phyloP scores from a whole-genome alignment of 2,113 vertebrate species.

The Murina feae region DNA sequence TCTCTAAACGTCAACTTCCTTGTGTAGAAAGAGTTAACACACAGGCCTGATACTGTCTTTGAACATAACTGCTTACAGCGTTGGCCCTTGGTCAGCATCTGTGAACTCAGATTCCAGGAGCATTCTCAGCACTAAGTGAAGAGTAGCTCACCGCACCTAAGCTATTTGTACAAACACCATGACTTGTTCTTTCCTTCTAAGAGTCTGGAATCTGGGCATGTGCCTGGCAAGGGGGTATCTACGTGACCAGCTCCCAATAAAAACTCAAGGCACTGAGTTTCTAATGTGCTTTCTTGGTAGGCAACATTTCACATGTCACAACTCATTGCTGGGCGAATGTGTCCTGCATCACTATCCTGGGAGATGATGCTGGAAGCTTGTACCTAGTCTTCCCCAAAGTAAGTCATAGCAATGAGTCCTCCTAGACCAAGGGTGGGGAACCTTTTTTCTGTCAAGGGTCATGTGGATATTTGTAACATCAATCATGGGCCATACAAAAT shows the following conservation, averaged over 20 bases:
- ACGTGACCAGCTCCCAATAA: not conserved
- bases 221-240: not conserved
- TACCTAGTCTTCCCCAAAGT: not conserved
- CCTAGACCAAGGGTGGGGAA: not conserved
- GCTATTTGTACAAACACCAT: not conserved
- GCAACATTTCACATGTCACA: not conserved
- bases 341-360: not conserved
- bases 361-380: not conserved
- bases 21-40: not conserved
- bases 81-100: not conserved
- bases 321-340: not conserved
- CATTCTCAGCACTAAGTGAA: not conserved
- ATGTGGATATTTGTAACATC: too few species aligned
- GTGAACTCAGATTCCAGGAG: constrained; percentile 11
- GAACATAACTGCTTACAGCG: not conserved
- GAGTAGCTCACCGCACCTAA: not conserved
- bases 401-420: not conserved
- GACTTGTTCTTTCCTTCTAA: not conserved
- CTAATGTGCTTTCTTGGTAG: not conserved
- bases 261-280: not conserved
- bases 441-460: too few species aligned
- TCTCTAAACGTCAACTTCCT: not conserved
- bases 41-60: not conserved
- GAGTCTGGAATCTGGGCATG: not conserved
- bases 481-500: too few species aligned